phyloP scores from a whole-genome alignment of 1,140 invertebrate species.

The Danaus plexippus region DNA sequence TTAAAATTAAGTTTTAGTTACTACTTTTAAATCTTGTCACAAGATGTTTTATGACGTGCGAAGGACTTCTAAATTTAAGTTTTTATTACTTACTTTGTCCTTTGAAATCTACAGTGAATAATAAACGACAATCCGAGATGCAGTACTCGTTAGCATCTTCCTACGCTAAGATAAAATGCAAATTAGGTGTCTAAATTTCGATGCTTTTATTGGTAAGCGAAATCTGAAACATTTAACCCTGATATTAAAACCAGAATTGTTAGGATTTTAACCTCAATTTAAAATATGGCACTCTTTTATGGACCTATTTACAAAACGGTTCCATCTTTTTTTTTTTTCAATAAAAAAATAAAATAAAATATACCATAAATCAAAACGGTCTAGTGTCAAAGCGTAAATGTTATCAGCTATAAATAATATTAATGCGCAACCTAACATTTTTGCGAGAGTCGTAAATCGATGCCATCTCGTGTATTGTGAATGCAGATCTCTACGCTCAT shows the following conservation, averaged over 20 bases:
- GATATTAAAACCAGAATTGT: too few species aligned
- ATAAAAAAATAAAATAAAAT: neutral
- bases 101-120: constrained; percentile 1
- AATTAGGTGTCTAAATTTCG: constrained; percentile 5
- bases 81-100: too few species aligned
- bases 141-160: constrained; percentile 9
- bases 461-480: neutral
- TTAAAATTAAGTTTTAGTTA: too few species aligned
- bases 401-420: constrained; percentile 1
- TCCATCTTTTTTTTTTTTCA: too few species aligned
- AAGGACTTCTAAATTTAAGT: too few species aligned
- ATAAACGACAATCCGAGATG: constrained; percentile 9
- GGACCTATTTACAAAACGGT: too few species aligned
- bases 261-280: too few species aligned
- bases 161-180: constrained; percentile 10
- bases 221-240: too few species aligned
- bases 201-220: constrained; percentile 1
- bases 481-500: too few species aligned
- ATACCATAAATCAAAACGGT: constrained; percentile 2
- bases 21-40: too few species aligned
- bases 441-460: neutral
- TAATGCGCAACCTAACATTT: constrained; percentile 1
- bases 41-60: too few species aligned
- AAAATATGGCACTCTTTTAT: too few species aligned
- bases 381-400: constrained; percentile 5